A percentile compares a stretch with the other conserved stretches of the same genome.
These are phyloP conservation scores for Lutraria rhynchaena DNA, from an alignment of 1,140 invertebrate genomes.

Conservation along the genomic window DNA sequence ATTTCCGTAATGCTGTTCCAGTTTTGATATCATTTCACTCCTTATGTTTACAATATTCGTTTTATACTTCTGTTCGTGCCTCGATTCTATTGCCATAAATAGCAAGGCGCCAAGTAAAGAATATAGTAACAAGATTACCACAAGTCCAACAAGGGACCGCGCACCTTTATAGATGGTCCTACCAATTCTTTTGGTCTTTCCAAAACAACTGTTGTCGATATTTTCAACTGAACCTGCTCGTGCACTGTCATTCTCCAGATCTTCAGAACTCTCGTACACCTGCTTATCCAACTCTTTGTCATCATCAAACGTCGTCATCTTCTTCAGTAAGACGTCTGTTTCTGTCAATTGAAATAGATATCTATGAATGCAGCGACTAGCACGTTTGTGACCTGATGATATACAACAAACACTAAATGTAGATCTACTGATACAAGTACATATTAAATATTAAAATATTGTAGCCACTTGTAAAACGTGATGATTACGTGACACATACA, in stretches of 20 bases:
- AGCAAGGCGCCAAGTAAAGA: conserved; percentile 19
- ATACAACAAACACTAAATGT: too few species aligned
- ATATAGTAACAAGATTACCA: conserved; percentile 15
- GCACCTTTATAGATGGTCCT: conserved; percentile 28
- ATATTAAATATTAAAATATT: too few species aligned
- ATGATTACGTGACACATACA: too few species aligned
- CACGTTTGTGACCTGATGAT: too few species aligned
- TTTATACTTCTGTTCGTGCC: conserved; percentile 42
- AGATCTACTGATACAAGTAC: too few species aligned
- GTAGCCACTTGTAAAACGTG: too few species aligned
- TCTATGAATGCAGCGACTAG: too few species aligned
- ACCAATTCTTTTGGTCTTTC: conserved; percentile 5
- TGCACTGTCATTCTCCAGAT: background rate
- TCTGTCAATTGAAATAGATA: too few species aligned
- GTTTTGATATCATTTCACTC: background rate
- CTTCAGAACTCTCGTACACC: conserved; percentile 21
- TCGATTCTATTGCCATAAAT: conserved; percentile 29
- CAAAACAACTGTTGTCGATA: conserved; percentile 5
- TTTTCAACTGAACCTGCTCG: background rate
- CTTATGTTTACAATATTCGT: conserved; percentile 17
- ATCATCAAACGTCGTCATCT: conserved; percentile 15
- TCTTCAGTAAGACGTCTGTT: background rate
- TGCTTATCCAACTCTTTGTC: background rate
- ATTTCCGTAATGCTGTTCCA: background rate
- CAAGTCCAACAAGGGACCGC: conserved; percentile 16